These are phyloP conservation scores for Eolophus roseicapilla DNA, from an alignment of 2,113 vertebrate genomes.

Conservation along the genomic window DNA sequence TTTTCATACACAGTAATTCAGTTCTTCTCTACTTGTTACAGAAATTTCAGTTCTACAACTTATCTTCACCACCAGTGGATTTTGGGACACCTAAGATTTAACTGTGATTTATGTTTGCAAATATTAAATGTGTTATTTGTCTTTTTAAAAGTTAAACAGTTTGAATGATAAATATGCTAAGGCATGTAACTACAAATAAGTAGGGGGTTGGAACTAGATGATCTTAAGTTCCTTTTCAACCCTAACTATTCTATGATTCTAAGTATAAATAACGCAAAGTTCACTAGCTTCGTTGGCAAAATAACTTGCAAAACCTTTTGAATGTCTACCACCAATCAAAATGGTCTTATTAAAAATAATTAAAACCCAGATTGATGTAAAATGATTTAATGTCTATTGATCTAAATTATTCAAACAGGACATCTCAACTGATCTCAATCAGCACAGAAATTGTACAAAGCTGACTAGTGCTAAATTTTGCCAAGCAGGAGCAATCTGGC, in stretches of 20 bases:
- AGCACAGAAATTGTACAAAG: not conserved
- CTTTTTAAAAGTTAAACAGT: not conserved
- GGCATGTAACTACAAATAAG: not conserved
- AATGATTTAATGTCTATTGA: not conserved
- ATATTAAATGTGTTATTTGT: not conserved
- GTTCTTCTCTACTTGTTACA: not conserved
- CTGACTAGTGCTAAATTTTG: not conserved
- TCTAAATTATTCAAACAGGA: not conserved
- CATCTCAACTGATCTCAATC: not conserved
- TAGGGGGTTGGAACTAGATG: no score
- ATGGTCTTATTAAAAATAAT: not conserved
- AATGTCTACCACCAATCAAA: not conserved
- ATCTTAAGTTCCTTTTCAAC: no score
- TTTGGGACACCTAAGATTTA: not conserved
- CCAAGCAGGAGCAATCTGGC: not conserved
- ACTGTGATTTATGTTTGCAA: not conserved
- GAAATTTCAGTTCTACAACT: not conserved
- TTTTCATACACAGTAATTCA: not conserved
- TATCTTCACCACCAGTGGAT: not conserved
- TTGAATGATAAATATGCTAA: not conserved
- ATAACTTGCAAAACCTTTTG: not conserved
- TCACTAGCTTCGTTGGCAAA: not conserved
- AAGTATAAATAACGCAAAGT: not conserved
- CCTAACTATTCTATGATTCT: no score
- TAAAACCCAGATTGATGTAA: not conserved